These are phyloP conservation scores for Natrix natrix DNA, from an alignment of 2,797 vertebrate genomes.

Conservation along the genomic window DNA sequence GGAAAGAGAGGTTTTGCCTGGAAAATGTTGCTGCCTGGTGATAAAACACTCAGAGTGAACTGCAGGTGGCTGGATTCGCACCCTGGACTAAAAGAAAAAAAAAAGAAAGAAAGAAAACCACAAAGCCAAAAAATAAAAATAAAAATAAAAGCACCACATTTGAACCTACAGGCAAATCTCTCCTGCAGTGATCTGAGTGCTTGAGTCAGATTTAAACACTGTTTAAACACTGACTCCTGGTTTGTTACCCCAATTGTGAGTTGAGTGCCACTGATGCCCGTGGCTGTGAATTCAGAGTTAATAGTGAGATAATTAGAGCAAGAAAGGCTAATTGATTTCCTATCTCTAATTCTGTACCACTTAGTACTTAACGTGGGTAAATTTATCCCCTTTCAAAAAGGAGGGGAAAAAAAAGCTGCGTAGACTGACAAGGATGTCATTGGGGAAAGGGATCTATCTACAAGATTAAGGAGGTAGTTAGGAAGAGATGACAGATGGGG, in stretches of 20 bases:
- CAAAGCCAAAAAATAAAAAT: not conserved
- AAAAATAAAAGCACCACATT: not conserved
- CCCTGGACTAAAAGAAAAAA: not conserved
- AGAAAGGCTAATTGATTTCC: not conserved
- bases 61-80: not conserved
- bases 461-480: not conserved
- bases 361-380: not conserved
- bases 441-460: not conserved
- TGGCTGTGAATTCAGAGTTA: not conserved
- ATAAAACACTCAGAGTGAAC: not conserved
- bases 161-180: not conserved
- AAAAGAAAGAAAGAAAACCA: not conserved
- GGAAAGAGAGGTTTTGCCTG: not conserved
- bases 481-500: not conserved
- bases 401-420: not conserved
- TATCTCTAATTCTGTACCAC: not conserved
- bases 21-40: not conserved
- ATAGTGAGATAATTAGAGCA: not conserved
- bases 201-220: not conserved
- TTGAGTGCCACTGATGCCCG: not conserved
- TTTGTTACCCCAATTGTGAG: not conserved
- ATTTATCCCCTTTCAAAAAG: not conserved
- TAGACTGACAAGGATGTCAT: not conserved
- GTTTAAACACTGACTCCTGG: not conserved
- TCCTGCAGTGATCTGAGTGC: not conserved